These are phyloP conservation scores for Parnassius smintheus DNA, from an alignment of 2,888 invertebrate species.

Conservation along the genomic window DNA sequence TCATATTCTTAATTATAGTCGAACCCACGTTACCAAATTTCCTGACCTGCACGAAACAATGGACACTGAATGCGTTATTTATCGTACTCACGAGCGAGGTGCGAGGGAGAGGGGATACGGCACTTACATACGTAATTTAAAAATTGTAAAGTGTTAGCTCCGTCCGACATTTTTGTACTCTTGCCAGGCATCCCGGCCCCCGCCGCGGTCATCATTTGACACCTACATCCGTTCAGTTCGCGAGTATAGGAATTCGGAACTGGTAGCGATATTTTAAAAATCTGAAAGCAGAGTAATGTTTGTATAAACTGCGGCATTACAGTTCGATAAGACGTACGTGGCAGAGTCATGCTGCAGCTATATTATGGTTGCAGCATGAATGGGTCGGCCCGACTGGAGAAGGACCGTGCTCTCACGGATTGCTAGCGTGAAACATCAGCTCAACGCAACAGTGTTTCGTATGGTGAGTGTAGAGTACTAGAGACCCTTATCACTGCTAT, in stretches of 20 bases:
- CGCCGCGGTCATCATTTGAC: slow-evolving; percentile 8
- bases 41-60: not conserved
- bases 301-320: too few relatives aligned
- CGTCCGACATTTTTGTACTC: slow-evolving; percentile 19
- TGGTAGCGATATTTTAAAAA: slow-evolving; percentile 1
- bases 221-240: slow-evolving; percentile 15
- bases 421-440: too few relatives aligned
- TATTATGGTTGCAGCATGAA: too few relatives aligned
- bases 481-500: too few relatives aligned
- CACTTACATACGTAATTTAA: slow-evolving; percentile 18
- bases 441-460: too few relatives aligned
- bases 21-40: not conserved
- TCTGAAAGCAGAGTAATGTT: not conserved
- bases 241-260: slow-evolving; percentile 9
- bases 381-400: too few relatives aligned
- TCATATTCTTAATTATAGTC: not conserved
- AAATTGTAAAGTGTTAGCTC: slow-evolving; percentile 14
- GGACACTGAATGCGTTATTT: not conserved
- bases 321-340: too few relatives aligned
- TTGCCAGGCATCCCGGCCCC: slow-evolving; percentile 10
- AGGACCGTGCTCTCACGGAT: too few relatives aligned
- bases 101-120: not conserved
- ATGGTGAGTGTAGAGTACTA: too few relatives aligned
- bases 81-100: slow-evolving; percentile 2
- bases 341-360: too few relatives aligned